Evolutionary conservation across 2,888 invertebrate genomes (phyloP).

Genomic region (Galerucella calmariensis): DNA sequence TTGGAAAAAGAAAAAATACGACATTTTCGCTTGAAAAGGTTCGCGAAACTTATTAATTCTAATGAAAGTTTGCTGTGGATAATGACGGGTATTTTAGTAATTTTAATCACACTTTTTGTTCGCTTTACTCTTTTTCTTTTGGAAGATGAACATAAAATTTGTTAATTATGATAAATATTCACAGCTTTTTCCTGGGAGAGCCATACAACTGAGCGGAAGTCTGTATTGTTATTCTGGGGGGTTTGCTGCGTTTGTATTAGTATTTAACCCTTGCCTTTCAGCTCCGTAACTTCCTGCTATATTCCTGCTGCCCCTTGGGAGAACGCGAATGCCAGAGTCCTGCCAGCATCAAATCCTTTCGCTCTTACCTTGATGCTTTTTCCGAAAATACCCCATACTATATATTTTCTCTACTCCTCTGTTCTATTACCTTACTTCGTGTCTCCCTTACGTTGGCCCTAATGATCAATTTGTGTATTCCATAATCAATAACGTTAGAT

Average conservation of each 20-base stretch:
- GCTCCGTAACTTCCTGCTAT: constrained; percentile 64
- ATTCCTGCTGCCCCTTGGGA: constrained; percentile 62
- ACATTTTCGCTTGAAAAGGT: constrained; percentile 48
- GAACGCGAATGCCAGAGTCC: constrained; percentile 47
- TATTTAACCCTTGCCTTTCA: constrained; percentile 66
- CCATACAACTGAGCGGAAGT: constrained; percentile 64
- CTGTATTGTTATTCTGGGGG: constrained; percentile 65
- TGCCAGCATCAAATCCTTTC: constrained; percentile 46
- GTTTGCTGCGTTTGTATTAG: constrained; percentile 65
- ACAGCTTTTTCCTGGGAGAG: constrained; percentile 66
- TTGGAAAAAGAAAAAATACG: constrained; percentile 35
- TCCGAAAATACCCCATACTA: constrained; percentile 31
- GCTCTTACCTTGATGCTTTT: constrained; percentile 42
- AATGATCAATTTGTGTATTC: constrained; percentile 7
- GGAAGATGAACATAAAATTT: constrained; percentile 64
- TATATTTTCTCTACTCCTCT: constrained; percentile 20
- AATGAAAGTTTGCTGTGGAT: constrained; percentile 53
- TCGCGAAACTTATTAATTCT: constrained; percentile 44
- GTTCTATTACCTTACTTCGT: constrained; percentile 4
- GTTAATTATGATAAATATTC: constrained; percentile 68
- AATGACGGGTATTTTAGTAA: constrained; percentile 58
- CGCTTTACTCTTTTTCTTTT: constrained; percentile 61
- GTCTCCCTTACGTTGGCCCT: constrained; percentile 5
- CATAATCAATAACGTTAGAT: not conserved
- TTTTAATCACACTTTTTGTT: constrained; percentile 63